phyloP scores from a whole-genome alignment of 1,140 invertebrate species.

The Matsumurasca onukii region DNA sequence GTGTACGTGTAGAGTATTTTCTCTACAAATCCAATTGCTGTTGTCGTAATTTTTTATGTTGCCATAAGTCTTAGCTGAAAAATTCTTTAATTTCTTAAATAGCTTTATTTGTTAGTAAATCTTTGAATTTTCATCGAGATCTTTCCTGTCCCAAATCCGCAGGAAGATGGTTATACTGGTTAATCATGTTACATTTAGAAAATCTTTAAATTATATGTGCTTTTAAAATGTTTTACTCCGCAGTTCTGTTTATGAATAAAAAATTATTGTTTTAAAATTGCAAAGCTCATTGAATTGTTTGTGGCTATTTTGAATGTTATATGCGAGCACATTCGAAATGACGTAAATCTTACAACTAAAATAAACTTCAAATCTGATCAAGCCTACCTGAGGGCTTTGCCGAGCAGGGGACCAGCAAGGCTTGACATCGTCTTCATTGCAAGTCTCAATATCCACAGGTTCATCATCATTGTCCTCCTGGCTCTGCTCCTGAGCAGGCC shows the following conservation, averaged over 20 bases:
- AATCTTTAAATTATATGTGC: too few species aligned
- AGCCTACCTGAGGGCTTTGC: conserved; percentile 26
- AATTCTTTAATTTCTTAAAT: too few species aligned
- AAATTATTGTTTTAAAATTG: neutral
- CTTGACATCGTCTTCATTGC: conserved; percentile 41
- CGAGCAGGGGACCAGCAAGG: conserved; percentile 33
- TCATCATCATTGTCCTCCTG: conserved; percentile 43
- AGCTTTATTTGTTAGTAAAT: too few species aligned
- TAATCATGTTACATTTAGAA: too few species aligned
- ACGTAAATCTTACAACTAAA: neutral
- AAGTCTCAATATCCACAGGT: conserved; percentile 44
- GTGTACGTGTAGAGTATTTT: neutral
- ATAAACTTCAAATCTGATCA: neutral
- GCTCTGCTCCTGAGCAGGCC: conserved; percentile 6
- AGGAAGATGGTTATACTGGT: too few species aligned
- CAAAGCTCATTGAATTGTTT: neutral
- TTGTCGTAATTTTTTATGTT: neutral
- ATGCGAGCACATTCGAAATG: neutral
- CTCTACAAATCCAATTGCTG: neutral
- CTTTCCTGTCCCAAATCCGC: too few species aligned
- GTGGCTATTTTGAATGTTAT: neutral
- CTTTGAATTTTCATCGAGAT: too few species aligned
- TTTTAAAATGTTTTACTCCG: neutral
- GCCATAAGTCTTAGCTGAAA: neutral
- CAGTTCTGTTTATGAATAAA: neutral